Evolutionary conservation across 2,113 vertebrate genomes (phyloP).

Genomic region (Oryzias melastigma): DNA sequence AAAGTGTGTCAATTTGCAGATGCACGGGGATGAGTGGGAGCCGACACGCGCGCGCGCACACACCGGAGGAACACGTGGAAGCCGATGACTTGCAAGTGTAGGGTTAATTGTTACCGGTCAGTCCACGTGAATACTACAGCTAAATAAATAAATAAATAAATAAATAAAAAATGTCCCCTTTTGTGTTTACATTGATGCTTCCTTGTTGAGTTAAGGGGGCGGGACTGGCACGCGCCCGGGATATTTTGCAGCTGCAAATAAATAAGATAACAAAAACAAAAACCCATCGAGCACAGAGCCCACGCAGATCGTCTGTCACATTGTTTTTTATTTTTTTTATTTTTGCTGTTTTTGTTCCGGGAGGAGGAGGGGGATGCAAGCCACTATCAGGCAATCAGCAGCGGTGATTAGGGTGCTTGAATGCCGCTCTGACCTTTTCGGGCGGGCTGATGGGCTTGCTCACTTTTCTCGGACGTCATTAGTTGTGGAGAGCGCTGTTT

Average conservation of each 20-base stretch:
- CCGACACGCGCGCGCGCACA: slow-evolving; percentile 22
- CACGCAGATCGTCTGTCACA: slow-evolving; percentile 23
- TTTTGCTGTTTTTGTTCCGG: background rate
- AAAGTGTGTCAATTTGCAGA: slow-evolving; percentile 57
- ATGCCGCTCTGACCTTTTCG: slow-evolving; percentile 55
- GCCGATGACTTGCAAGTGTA: slow-evolving; percentile 29
- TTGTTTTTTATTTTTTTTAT: slow-evolving; percentile 3
- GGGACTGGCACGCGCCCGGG: slow-evolving; percentile 30
- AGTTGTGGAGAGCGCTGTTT: slow-evolving; percentile 55
- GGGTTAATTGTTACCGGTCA: slow-evolving; percentile 55
- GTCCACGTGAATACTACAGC: slow-evolving; percentile 69
- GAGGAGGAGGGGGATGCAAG: slow-evolving; percentile 27
- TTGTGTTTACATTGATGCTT: slow-evolving; percentile 73
- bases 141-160: slow-evolving; percentile 12
- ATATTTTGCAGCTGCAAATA: slow-evolving; percentile 37
- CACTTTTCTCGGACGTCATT: slow-evolving; percentile 57
- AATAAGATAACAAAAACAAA: background rate
- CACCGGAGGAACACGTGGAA: slow-evolving; percentile 54
- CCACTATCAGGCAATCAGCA: slow-evolving; percentile 45
- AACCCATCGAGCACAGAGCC: slow-evolving; percentile 14
- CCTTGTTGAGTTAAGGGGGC: slow-evolving; percentile 32
- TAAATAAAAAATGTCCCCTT: slow-evolving; percentile 44
- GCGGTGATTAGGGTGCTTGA: slow-evolving; percentile 43
- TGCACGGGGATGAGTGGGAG: slow-evolving; percentile 59
- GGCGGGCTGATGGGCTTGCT: slow-evolving; percentile 22